Conservation (phyloP, 2,797 vertebrate genomes). For the Propithecus perrieri region DNA sequence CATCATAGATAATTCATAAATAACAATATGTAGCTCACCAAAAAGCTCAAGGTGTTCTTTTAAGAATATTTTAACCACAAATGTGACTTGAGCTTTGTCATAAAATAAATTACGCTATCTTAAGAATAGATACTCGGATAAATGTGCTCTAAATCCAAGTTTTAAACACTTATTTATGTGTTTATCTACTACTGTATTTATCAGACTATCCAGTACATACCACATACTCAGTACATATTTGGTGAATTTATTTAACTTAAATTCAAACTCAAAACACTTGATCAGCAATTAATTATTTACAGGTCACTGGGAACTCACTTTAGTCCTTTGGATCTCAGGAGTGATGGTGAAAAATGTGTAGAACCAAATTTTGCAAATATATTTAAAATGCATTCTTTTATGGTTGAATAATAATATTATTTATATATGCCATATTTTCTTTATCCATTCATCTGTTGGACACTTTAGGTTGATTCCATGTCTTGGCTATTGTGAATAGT, state of each 20-base stretch:
- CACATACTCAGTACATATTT: not conserved
- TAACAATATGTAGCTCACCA: not conserved
- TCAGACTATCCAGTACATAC: not conserved
- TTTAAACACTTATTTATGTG: not conserved
- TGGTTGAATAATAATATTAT: not conserved
- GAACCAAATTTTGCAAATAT: not conserved
- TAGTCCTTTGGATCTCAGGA: not conserved
- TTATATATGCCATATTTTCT: not conserved
- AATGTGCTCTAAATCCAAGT: too few species aligned
- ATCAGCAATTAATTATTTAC: not conserved
- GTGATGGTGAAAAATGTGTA: not conserved
- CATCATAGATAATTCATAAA: not conserved
- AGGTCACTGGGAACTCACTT: not conserved
- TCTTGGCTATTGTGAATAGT: too few species aligned
- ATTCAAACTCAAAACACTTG: not conserved
- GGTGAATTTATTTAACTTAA: not conserved
- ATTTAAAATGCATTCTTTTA: not conserved
- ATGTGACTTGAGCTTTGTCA: not conserved
- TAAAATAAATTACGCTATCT: not conserved
- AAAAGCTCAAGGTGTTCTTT: not conserved
- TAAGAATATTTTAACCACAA: not conserved
- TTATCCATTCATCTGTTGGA: too few species aligned
- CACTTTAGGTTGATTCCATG: too few species aligned
- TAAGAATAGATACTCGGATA: not conserved
- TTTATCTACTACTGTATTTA: not conserved